Conservation (phyloP, 2,888 invertebrate species). For the Xanthia icteritia region DNA sequence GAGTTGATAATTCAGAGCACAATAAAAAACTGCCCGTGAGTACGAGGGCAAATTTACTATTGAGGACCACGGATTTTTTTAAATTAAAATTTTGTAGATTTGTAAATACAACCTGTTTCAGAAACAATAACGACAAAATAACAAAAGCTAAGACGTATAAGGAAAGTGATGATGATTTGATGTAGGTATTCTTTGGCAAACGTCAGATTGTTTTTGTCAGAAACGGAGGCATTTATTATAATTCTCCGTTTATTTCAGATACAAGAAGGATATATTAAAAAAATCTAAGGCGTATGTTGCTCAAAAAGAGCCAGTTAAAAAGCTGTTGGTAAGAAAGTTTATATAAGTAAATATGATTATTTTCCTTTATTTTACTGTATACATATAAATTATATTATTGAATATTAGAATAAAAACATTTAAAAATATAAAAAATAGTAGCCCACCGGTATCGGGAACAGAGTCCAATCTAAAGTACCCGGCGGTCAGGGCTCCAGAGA, state of each 20-base stretch:
- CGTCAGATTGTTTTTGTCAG: background rate
- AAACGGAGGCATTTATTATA: background rate
- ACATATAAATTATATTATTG: too few relatives aligned
- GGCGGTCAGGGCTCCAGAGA: too few relatives aligned
- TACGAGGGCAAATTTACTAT: background rate
- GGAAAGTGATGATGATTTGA: background rate
- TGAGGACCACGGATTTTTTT: too few relatives aligned
- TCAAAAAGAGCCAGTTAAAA: background rate
- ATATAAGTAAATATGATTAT: background rate
- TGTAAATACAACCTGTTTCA: too few relatives aligned
- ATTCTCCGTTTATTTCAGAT: background rate
- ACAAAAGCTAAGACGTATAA: background rate
- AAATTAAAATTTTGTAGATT: too few relatives aligned
- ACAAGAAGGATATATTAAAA: background rate
- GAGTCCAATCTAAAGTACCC: too few relatives aligned
- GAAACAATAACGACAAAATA: background rate
- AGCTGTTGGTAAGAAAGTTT: conserved; percentile 23
- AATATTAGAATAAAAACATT: too few relatives aligned
- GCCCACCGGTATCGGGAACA: too few relatives aligned
- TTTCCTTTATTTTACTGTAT: too few relatives aligned
- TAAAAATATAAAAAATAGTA: too few relatives aligned
- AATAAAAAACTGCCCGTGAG: too few relatives aligned
- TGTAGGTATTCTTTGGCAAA: background rate
- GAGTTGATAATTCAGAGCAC: too few relatives aligned
- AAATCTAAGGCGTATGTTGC: background rate